Evolutionary conservation across 2,888 invertebrate species (phyloP).

Genomic region (Priocnemis perturbator): DNA sequence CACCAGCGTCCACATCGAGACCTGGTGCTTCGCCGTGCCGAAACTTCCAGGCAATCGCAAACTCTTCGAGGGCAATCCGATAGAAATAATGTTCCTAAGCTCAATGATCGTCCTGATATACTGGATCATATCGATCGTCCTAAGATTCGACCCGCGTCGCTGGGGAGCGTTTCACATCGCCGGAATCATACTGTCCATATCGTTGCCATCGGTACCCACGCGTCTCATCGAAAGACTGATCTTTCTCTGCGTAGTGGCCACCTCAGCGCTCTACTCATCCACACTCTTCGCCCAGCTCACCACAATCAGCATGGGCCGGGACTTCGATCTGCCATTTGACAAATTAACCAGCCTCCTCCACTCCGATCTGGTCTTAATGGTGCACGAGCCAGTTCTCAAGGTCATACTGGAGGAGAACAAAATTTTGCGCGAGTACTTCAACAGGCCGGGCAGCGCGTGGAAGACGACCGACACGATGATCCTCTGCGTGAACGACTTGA

Average conservation of each 20-base stretch:
- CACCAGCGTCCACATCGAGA: neutral
- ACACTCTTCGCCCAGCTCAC: slow-evolving; percentile 1
- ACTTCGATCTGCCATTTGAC: neutral
- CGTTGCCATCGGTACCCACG: neutral
- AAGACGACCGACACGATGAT: neutral
- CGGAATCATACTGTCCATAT: slow-evolving; percentile 7
- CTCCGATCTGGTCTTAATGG: slow-evolving; percentile 7
- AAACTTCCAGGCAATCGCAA: neutral
- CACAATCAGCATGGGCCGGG: neutral
- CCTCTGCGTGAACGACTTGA: neutral
- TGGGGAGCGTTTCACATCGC: slow-evolving; percentile 2
- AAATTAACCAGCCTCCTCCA: neutral
- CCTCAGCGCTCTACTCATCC: slow-evolving; percentile 13
- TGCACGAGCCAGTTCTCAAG: neutral
- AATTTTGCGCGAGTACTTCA: neutral
- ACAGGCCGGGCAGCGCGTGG: neutral
- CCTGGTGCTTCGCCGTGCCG: slow-evolving; percentile 17
- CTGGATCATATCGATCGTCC: slow-evolving; percentile 10
- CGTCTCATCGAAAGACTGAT: slow-evolving; percentile 12
- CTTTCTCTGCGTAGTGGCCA: neutral
- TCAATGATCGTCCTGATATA: slow-evolving; percentile 13
- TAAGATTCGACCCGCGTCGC: neutral
- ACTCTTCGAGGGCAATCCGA: neutral
- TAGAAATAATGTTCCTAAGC: neutral
- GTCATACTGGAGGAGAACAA: neutral